These are phyloP conservation scores for Drymonia ruficornis DNA, from an alignment of 2,888 invertebrate genomes.

Conservation along the genomic window DNA sequence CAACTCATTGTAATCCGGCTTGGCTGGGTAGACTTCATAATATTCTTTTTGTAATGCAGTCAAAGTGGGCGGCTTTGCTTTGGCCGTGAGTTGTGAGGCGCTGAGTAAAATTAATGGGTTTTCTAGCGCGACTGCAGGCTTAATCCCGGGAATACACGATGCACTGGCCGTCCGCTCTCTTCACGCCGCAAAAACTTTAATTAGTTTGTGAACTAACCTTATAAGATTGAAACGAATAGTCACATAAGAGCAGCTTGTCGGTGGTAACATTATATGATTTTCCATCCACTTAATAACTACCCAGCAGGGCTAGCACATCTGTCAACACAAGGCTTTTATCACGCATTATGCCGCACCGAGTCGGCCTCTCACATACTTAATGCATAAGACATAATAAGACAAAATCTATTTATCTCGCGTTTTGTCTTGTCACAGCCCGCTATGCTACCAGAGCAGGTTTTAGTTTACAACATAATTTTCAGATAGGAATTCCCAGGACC, in stretches of 20 bases:
- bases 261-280: no score
- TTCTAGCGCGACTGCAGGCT: constrained; percentile 54
- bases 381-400: no score
- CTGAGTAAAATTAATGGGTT: constrained; percentile 72
- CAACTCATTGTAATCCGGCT: constrained; percentile 54
- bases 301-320: no score
- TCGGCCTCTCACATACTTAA: no score
- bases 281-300: no score
- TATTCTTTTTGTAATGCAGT: constrained; percentile 60
- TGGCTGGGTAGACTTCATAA: constrained; percentile 47
- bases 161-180: constrained; percentile 39
- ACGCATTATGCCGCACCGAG: no score
- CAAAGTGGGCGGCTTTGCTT: constrained; percentile 57
- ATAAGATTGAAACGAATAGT: neutral
- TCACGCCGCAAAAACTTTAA: constrained; percentile 28
- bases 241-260: neutral
- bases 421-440: no score
- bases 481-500: no score
- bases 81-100: constrained; percentile 62
- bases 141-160: constrained; percentile 60
- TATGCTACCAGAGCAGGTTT: no score
- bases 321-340: no score
- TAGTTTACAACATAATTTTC: no score
- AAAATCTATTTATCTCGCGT: no score
- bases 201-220: neutral